Evolutionary conservation across 2,797 vertebrate genomes (phyloP).

Genomic region (Liasis olivaceus): DNA sequence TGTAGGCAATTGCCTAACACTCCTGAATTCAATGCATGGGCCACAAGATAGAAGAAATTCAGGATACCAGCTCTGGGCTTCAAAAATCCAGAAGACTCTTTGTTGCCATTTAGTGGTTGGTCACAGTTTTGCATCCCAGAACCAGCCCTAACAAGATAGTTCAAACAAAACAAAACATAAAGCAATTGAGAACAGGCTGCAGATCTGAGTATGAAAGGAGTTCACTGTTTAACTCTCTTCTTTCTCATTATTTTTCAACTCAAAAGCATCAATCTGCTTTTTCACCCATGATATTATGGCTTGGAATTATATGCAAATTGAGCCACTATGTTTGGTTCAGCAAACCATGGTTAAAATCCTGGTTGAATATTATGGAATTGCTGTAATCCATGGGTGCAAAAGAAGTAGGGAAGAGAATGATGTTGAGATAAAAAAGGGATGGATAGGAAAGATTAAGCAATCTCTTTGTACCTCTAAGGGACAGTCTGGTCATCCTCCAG

Average conservation of each 20-base stretch:
- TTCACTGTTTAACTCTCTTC: neutral
- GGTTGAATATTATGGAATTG: neutral
- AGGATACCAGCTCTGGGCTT: neutral
- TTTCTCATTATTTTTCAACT: neutral
- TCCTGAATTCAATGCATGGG: neutral
- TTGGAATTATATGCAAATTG: too few species aligned
- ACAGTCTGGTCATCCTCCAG: neutral
- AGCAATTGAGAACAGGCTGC: neutral
- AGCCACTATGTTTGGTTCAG: neutral
- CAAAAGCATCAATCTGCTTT: neutral
- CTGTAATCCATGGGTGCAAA: neutral
- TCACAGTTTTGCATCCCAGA: neutral
- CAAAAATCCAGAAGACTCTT: neutral
- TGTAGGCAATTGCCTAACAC: neutral
- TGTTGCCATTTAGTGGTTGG: neutral
- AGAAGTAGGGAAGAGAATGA: too few species aligned
- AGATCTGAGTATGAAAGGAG: neutral
- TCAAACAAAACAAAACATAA: neutral
- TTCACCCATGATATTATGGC: neutral
- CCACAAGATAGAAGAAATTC: neutral
- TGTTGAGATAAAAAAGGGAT: neutral
- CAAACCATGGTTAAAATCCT: neutral
- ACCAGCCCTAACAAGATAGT: neutral
- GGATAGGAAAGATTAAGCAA: neutral
- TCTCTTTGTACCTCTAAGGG: neutral